These are phyloP conservation scores for Julus scandinavius DNA, from an alignment of 2,888 invertebrate species.

Conservation along the genomic window DNA sequence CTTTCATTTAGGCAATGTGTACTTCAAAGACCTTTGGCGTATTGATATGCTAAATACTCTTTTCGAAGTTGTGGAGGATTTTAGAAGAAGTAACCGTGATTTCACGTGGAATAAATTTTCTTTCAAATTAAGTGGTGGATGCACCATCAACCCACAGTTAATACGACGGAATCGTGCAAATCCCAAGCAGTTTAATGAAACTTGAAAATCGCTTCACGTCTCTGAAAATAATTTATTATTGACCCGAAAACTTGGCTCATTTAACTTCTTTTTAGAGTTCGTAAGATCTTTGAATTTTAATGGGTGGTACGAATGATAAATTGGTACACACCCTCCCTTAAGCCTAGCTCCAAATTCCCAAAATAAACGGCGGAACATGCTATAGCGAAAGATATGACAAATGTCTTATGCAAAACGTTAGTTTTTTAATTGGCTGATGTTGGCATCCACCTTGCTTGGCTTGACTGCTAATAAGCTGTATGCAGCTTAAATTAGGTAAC, in stretches of 20 bases:
- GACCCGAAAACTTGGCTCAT: slow-evolving; percentile 36
- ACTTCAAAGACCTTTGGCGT: background rate
- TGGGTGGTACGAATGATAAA: background rate
- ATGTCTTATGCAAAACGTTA: background rate
- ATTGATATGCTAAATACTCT: background rate
- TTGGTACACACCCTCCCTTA: background rate
- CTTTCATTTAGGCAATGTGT: background rate
- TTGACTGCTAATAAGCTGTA: no score
- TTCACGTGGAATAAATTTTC: slow-evolving; percentile 8
- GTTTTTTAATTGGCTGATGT: background rate
- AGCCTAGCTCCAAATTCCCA: background rate
- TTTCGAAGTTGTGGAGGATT: background rate
- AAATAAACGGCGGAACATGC: background rate
- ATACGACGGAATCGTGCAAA: background rate
- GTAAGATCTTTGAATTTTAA: background rate
- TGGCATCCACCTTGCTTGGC: background rate
- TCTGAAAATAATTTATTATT: slow-evolving; percentile 10
- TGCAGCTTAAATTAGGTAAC: background rate
- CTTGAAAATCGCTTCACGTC: slow-evolving; percentile 38
- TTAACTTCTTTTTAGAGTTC: background rate
- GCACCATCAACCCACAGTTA: background rate
- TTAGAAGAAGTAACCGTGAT: background rate
- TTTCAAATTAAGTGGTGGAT: background rate
- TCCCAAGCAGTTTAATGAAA: background rate
- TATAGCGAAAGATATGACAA: background rate